phyloP scores from a whole-genome alignment of 2,888 invertebrate species.

The Apodemia zela region DNA sequence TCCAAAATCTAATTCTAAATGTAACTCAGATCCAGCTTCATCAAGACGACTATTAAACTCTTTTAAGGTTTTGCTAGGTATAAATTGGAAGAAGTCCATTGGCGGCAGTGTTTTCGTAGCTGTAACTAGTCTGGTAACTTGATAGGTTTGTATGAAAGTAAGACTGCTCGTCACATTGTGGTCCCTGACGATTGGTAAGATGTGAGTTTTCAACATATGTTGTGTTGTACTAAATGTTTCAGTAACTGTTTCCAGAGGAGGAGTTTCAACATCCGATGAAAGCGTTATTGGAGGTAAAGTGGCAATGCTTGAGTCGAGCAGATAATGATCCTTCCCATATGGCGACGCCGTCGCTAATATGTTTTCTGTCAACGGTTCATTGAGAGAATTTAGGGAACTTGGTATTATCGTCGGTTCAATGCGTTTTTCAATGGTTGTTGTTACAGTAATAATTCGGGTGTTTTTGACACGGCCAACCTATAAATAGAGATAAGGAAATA shows the following conservation, averaged over 20 bases:
- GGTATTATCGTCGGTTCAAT: slow-evolving; percentile 81
- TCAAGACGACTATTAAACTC: slow-evolving; percentile 93
- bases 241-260: slow-evolving; percentile 92
- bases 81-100: slow-evolving; percentile 92
- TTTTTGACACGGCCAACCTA: slow-evolving; percentile 93
- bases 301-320: slow-evolving; percentile 88
- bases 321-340: slow-evolving; percentile 84
- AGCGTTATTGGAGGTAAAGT: slow-evolving; percentile 90
- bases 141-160: slow-evolving; percentile 94
- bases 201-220: slow-evolving; percentile 92
- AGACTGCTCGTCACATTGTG: slow-evolving; percentile 87
- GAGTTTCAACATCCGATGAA: slow-evolving; percentile 89
- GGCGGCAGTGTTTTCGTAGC: slow-evolving; percentile 95
- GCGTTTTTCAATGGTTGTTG: slow-evolving; percentile 90
- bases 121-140: slow-evolving; percentile 91
- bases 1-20: slow-evolving; percentile 91
- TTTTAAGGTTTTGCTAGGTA: slow-evolving; percentile 91
- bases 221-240: slow-evolving; percentile 96
- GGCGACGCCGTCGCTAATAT: slow-evolving; percentile 89
- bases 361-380: slow-evolving; percentile 92
- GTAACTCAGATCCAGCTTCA: slow-evolving; percentile 93
- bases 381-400: slow-evolving; percentile 80
- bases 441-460: slow-evolving; percentile 92
- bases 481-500: slow-evolving; percentile 28
- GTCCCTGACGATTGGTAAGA: slow-evolving; percentile 89